A percentile compares a stretch with the other conserved stretches of the same genome.
These are phyloP conservation scores for Andrena camellia DNA, from an alignment of 2,888 invertebrate species.

Conservation along the genomic window DNA sequence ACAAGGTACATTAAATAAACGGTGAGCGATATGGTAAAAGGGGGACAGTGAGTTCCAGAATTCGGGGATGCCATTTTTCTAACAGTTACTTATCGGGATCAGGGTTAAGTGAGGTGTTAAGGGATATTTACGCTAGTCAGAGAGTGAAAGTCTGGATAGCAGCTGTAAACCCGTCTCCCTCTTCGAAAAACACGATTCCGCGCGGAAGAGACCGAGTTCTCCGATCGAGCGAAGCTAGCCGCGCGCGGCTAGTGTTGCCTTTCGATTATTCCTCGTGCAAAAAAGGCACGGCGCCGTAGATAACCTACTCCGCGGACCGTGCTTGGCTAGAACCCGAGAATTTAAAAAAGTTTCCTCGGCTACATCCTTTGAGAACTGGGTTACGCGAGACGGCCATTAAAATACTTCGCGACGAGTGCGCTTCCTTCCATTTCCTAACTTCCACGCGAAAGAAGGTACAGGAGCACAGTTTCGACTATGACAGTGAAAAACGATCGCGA, in stretches of 20 bases:
- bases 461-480: neutral
- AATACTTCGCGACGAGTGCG: neutral
- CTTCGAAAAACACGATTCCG: neutral
- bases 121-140: slow-evolving; percentile 71
- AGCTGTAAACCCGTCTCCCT: slow-evolving; percentile 68
- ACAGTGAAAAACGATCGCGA: slow-evolving; percentile 14
- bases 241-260: neutral
- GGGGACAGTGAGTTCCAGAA: slow-evolving; percentile 45
- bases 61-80: slow-evolving; percentile 57
- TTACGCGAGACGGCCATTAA: neutral
- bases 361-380: neutral
- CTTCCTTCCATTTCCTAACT: neutral
- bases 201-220: neutral
- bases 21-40: slow-evolving; percentile 55
- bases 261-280: neutral
- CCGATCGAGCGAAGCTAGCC: neutral
- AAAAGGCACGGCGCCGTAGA: slow-evolving; percentile 20
- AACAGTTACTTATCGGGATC: slow-evolving; percentile 63
- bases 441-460: neutral
- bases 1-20: slow-evolving; percentile 76
- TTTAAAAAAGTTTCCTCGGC: neutral
- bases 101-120: neutral
- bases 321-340: neutral
- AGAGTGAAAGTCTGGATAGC: slow-evolving; percentile 77
- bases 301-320: slow-evolving; percentile 11